Evolutionary conservation across 2,888 invertebrate species (phyloP).

Genomic region (Rapana venosa): DNA sequence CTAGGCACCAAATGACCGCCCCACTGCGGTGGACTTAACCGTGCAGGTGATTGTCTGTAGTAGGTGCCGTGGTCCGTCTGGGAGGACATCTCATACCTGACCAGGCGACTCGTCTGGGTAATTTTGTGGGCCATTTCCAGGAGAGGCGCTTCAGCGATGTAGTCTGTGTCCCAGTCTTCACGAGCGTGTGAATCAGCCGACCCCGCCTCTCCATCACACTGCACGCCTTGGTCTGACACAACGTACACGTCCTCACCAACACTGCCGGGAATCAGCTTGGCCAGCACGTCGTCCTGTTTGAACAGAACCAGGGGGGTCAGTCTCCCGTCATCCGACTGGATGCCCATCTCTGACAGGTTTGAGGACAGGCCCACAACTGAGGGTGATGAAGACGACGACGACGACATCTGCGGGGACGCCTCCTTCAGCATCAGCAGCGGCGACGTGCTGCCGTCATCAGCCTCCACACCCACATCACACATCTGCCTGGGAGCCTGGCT

Average conservation of each 20-base stretch:
- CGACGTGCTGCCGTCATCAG: conserved; percentile 51
- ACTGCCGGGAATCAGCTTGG: conserved; percentile 46
- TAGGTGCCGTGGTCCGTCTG: neutral
- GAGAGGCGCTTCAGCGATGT: neutral
- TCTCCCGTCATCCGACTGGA: conserved; percentile 55
- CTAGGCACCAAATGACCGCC: neutral
- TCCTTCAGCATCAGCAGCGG: conserved; percentile 46
- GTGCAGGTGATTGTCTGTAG: neutral
- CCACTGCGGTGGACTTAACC: neutral
- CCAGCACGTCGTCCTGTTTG: conserved; percentile 49
- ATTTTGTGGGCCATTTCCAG: conserved; percentile 26
- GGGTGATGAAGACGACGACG: neutral
- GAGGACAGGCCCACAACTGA: neutral
- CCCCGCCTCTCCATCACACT: conserved; percentile 50
- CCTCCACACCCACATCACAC: conserved; percentile 46
- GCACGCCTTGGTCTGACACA: conserved; percentile 57
- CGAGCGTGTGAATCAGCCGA: neutral
- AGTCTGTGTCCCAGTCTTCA: neutral
- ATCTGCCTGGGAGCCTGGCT: neutral
- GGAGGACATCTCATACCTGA: conserved; percentile 41
- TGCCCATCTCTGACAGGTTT: conserved; percentile 28
- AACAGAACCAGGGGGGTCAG: conserved; percentile 57
- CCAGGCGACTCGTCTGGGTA: conserved; percentile 31
- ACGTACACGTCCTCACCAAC: conserved; percentile 53
- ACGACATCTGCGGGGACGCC: neutral